phyloP scores from a whole-genome alignment of 2,113 vertebrate species.

The Labeo rohita region DNA sequence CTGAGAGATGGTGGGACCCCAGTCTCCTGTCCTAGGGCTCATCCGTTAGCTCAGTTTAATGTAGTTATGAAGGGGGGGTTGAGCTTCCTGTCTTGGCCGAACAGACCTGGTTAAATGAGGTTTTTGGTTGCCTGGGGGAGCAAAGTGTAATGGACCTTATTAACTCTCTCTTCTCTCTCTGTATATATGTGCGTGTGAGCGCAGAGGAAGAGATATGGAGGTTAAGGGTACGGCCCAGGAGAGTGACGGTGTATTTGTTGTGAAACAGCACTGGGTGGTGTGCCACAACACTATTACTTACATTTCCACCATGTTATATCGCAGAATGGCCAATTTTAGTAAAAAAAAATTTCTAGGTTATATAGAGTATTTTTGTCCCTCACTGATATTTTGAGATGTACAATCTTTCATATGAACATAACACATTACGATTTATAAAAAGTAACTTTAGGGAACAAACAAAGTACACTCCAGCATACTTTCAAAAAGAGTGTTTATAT shows the following conservation, averaged over 20 bases:
- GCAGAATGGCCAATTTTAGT: neutral
- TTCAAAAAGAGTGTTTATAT: too few relatives aligned
- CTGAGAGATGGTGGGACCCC: conserved; percentile 70
- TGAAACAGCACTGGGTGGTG: conserved; percentile 4
- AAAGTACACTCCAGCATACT: neutral
- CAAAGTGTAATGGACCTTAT: conserved; percentile 76
- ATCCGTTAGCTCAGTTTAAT: conserved; percentile 79
- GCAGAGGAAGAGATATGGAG: conserved; percentile 65
- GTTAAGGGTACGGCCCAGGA: conserved; percentile 2
- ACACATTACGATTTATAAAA: neutral
- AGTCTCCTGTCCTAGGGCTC: conserved; percentile 74
- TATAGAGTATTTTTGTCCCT: neutral
- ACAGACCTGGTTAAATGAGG: conserved; percentile 75
- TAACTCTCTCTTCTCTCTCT: conserved; percentile 68
- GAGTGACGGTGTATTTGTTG: conserved; percentile 27
- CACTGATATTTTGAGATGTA: neutral
- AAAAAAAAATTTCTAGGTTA: neutral
- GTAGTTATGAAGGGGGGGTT: conserved; percentile 70
- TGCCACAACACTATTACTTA: neutral
- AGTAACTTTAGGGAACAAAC: neutral
- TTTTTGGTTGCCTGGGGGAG: conserved; percentile 76
- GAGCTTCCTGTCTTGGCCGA: conserved; percentile 76
- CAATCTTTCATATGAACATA: neutral
- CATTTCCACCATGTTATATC: neutral
- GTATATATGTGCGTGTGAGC: conserved; percentile 65